Evolutionary conservation across 2,888 invertebrate genomes (phyloP).

Genomic region (Leucoptera coffeella): DNA sequence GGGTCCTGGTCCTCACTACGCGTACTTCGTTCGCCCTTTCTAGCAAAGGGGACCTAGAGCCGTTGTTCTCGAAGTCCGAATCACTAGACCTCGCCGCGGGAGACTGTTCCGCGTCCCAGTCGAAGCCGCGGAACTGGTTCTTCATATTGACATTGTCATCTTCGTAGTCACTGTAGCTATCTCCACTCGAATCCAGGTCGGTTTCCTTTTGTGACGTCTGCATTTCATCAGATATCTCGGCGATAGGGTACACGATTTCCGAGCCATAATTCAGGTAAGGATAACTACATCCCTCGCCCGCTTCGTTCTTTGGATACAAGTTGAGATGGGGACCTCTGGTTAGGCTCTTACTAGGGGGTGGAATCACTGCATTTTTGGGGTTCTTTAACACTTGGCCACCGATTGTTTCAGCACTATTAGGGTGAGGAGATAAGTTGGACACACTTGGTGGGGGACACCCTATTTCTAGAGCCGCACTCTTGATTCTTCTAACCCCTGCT

Average conservation of each 20-base stretch:
- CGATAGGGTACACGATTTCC: slow-evolving; percentile 77
- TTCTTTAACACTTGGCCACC: slow-evolving; percentile 62
- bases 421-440: slow-evolving; percentile 70
- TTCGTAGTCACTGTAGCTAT: slow-evolving; percentile 58
- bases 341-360: slow-evolving; percentile 64
- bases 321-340: slow-evolving; percentile 66
- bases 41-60: slow-evolving; percentile 63
- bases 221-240: slow-evolving; percentile 78
- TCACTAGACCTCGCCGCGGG: slow-evolving; percentile 50
- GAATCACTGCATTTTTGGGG: slow-evolving; percentile 56
- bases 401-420: slow-evolving; percentile 75
- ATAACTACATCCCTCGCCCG: slow-evolving; percentile 69
- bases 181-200: slow-evolving; percentile 53
- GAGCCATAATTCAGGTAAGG: slow-evolving; percentile 64
- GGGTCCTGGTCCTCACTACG: slow-evolving; percentile 30
- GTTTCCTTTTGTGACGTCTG: slow-evolving; percentile 61
- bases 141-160: slow-evolving; percentile 35
- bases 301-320: slow-evolving; percentile 58
- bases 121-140: slow-evolving; percentile 38
- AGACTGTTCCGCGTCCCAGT: slow-evolving; percentile 44
- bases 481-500: slow-evolving; percentile 59
- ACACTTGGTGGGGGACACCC: slow-evolving; percentile 63
- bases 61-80: slow-evolving; percentile 63
- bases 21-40: slow-evolving; percentile 42
- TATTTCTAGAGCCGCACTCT: slow-evolving; percentile 66